Evolutionary conservation across 2,113 vertebrate species (phyloP), one percentile per base, ranked within the genome.

Genomic region (Rhinolophus ferrumequinum): DNA sequence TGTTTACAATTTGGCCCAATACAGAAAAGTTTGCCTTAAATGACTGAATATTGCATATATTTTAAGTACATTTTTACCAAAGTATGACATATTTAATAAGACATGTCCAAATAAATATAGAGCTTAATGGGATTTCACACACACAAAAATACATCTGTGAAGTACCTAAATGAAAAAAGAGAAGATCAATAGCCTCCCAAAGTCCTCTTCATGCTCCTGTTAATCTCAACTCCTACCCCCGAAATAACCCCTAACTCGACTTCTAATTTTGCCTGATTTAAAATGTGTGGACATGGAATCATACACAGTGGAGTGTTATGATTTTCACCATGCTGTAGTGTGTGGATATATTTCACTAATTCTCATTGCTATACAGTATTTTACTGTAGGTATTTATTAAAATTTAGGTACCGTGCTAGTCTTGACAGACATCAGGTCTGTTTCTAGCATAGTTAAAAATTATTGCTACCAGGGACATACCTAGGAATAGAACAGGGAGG

Each of bases 31-130:
- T 12, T 62, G 18, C 50, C 4, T 73, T 87, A 62, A 77, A 91
- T 91, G 93, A 95, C 79, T 93, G 83, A 96, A 62, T 77, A 6
- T 73, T 96, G 81, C n/a, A 89, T 58, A n/a, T 44, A 80, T 89
- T 73, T 80, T 73, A 85, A 66, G 33, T 30, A 60, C 1, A 54
- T 73, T 92, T 86, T 84, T 95, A 85, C 8, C 64, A 24, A 88
- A 84, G 28, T n/a, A 60, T 67, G 56, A 38, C 56, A 50, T 84
- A 21, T 11, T 15, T 77, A 69, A 64, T 56, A 87, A 95, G 81
- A 64, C 30, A 84, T 54, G 13, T 0, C 52, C 70, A 88, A 82
- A 30, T 33, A 75, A 69, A 24, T 14, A 10, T 26, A 33, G 0
- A 84, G 33, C 24, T n/a, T 73, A 75, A 62, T 60, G 26, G 47